phyloP scores from a whole-genome alignment of 1,140 invertebrate species.

The Globodera rostochiensis region DNA sequence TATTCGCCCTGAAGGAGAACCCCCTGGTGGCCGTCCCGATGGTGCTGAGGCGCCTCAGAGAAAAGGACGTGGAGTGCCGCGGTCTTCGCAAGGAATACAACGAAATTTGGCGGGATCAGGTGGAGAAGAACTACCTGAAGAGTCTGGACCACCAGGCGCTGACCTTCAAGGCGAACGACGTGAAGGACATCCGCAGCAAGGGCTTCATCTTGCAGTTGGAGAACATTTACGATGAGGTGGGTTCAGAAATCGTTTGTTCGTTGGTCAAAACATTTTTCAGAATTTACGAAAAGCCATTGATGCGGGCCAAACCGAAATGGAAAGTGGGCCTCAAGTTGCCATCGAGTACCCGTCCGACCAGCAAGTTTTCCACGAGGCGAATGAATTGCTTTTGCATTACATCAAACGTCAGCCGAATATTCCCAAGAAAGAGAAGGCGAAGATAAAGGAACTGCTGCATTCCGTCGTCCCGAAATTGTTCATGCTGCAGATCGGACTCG shows the following conservation, averaged over 20 bases:
- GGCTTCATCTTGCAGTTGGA: constrained; percentile 94
- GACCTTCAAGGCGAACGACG: constrained; percentile 96
- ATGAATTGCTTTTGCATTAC: constrained; percentile 93
- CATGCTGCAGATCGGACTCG: constrained; percentile 78
- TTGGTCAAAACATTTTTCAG: constrained; percentile 66
- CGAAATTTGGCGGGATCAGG: constrained; percentile 95
- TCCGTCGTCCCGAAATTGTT: constrained; percentile 93
- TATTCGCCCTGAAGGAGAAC: constrained; percentile 93
- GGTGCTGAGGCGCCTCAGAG: constrained; percentile 83
- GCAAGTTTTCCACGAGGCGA: constrained; percentile 86
- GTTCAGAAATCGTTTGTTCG: constrained; percentile 66
- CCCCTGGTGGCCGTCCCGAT: constrained; percentile 88
- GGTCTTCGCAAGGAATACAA: constrained; percentile 95
- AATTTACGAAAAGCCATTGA: constrained; percentile 77
- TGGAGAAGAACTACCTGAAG: constrained; percentile 96
- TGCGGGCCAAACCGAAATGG: constrained; percentile 67
- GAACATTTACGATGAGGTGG: constrained; percentile 84
- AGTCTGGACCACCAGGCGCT: constrained; percentile 96
- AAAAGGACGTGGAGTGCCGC: constrained; percentile 96
- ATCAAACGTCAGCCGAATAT: constrained; percentile 92
- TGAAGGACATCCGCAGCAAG: constrained; percentile 91
- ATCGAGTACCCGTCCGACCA: constrained; percentile 78
- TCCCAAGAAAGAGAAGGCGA: constrained; percentile 89
- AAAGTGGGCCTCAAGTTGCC: constrained; percentile 77
- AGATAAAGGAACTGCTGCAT: constrained; percentile 85